Base-by-base conservation (phyloP, 2,888 invertebrate genomes). In the Resseliella maxima region DNA sequence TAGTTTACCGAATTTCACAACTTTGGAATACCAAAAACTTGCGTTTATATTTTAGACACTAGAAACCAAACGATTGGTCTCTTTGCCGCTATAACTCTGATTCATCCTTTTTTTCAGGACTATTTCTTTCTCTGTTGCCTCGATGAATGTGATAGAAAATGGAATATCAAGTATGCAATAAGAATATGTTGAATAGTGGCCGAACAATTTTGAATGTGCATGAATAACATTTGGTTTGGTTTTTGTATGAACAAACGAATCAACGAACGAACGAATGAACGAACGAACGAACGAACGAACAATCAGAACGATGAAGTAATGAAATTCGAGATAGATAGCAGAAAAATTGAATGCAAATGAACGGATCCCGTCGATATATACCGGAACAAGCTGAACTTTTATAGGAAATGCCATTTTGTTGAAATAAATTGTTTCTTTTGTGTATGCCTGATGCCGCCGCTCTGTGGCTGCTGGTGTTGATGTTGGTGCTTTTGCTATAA, bases 341-440 rank as follows among this genome's bases (percentile, higher is more conserved):
- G 31, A 35, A 72, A 72, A 72, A 72, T 31, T 15, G 35, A 72
- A 72, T 72, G 72, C 31, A 72, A 72, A 72, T 72, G 72, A 72
- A 59, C 24, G 72, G 72, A 72, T 72, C 31, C 18, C 72, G 31
- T 72, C 31, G 72, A 31, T 59, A 24, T 24, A 59, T 12, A 72
- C 12, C 31, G 35, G 31, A 31, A 31, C 72, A 31, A 27, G 31
- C 31, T 15, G 31, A 72, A 72, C 3, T 31, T 72, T 72, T 35
- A 72, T 31, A 72, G 72, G 72, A 72, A 72, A 72, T 72, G 72
- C 72, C 72, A 72, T 72, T 72, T 72, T 72, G 72, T 72, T 72
- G 35, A 72, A 72, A 72, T 72, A 72, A 72, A 72, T 72, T 31
- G 72, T 72, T 72, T 72, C 72, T 31, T 31, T 72, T 72, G 72